A percentile compares a stretch with the other conserved stretches of the same genome.
These are phyloP conservation scores for Conops quadrifasciatus DNA, from an alignment of 2,888 invertebrate species.

Conservation along the genomic window DNA sequence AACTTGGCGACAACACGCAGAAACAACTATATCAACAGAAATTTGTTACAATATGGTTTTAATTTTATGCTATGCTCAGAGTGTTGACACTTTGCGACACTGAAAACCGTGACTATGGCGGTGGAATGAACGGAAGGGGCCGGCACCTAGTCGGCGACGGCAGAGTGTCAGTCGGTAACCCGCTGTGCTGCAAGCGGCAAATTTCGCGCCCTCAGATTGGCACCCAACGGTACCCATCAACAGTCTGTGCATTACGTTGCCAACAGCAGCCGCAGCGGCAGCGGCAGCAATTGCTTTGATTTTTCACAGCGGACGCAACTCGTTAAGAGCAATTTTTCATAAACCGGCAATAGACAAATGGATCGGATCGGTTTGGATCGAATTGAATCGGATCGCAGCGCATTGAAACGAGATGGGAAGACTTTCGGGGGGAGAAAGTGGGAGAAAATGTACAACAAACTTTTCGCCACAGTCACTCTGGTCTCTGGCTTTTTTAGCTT, in stretches of 20 bases:
- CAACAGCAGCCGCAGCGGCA: constrained; percentile 12
- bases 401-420: too few species aligned
- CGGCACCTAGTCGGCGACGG: not conserved
- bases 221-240: constrained; percentile 20
- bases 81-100: constrained; percentile 42
- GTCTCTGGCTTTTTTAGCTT: not conserved
- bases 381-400: too few species aligned
- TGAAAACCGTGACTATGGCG: not conserved
- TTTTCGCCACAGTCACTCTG: not conserved
- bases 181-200: constrained; percentile 41
- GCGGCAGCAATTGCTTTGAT: constrained; percentile 20
- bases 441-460: not conserved
- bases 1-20: not conserved
- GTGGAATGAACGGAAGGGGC: too few species aligned
- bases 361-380: too few species aligned
- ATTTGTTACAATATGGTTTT: constrained; percentile 38
- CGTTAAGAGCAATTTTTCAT: constrained; percentile 17
- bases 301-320: constrained; percentile 22
- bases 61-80: constrained; percentile 42
- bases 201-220: constrained; percentile 42
- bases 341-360: not conserved
- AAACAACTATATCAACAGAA: constrained; percentile 4
- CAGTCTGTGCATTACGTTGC: not conserved
- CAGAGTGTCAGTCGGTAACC: constrained; percentile 12
- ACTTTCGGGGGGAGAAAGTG: too few species aligned